These are phyloP conservation scores for Tortricodes alternella DNA, from an alignment of 2,888 invertebrate species.

Conservation along the genomic window DNA sequence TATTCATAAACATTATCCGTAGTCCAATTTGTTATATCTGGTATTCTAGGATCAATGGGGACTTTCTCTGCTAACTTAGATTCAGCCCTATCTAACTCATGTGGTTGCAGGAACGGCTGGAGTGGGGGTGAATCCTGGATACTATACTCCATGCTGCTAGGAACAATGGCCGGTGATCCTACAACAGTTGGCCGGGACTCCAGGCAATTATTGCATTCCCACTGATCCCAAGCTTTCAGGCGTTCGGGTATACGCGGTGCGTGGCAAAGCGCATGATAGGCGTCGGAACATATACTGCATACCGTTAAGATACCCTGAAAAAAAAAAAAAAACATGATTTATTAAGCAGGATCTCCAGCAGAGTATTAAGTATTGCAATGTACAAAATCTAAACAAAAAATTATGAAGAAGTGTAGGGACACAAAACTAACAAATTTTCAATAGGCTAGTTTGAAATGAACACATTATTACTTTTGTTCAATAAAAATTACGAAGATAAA, in stretches of 20 bases:
- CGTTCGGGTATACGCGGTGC: slow-evolving; percentile 85
- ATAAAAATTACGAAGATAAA: too few species aligned
- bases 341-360: too few species aligned
- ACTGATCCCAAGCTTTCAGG: slow-evolving; percentile 83
- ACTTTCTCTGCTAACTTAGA: slow-evolving; percentile 67
- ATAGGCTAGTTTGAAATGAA: too few species aligned
- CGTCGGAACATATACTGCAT: slow-evolving; percentile 92
- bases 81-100: slow-evolving; percentile 70
- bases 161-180: slow-evolving; percentile 63
- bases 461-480: too few species aligned
- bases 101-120: slow-evolving; percentile 74
- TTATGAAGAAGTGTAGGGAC: too few species aligned
- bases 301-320: slow-evolving; percentile 87
- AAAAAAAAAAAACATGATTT: background rate
- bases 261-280: slow-evolving; percentile 92
- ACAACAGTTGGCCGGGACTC: slow-evolving; percentile 65
- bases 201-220: slow-evolving; percentile 88
- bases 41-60: slow-evolving; percentile 85
- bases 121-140: slow-evolving; percentile 49
- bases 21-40: slow-evolving; percentile 92
- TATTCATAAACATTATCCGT: slow-evolving; percentile 92
- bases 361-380: too few species aligned
- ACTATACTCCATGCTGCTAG: slow-evolving; percentile 56
- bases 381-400: too few species aligned
- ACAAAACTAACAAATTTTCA: too few species aligned